Conservation (phyloP, 1,140 invertebrate genomes). For the Drosophila baimaii region DNA sequence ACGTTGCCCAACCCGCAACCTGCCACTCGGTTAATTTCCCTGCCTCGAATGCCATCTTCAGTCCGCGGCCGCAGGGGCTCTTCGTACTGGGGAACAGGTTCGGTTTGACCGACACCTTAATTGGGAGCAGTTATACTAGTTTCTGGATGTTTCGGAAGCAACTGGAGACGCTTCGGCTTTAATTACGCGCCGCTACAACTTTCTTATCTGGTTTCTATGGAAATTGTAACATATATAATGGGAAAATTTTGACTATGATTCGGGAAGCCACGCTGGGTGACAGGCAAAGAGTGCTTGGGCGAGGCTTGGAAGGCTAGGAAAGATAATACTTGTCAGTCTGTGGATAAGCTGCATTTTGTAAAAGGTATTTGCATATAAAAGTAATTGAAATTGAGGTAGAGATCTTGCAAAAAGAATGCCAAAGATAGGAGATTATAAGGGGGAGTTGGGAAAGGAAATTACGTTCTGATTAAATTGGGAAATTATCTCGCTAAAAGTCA, state of each 20-base stretch:
- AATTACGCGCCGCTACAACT: constrained; percentile 63
- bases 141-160: constrained; percentile 72
- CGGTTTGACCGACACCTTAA: constrained; percentile 74
- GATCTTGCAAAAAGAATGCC: neutral
- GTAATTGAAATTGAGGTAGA: neutral
- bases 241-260: constrained; percentile 31
- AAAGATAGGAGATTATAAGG: neutral
- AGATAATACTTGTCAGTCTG: neutral
- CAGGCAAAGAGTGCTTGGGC: constrained; percentile 1
- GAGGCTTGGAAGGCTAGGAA: neutral
- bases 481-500: neutral
- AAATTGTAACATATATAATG: constrained; percentile 39
- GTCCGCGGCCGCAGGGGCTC: neutral
- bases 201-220: constrained; percentile 61
- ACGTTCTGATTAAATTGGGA: neutral
- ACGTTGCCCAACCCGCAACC: constrained; percentile 54
- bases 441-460: too few relatives aligned
- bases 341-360: neutral
- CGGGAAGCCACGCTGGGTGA: constrained; percentile 6
- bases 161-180: constrained; percentile 42
- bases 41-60: constrained; percentile 28
- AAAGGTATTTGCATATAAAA: neutral
- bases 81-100: constrained; percentile 57
- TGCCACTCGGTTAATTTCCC: constrained; percentile 43
- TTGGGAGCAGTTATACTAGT: constrained; percentile 74